Percentiles rank a stretch among this genome's conserved stretches.
Conservation (phyloP, 2,797 vertebrate species). For the Spatula versicolor region DNA sequence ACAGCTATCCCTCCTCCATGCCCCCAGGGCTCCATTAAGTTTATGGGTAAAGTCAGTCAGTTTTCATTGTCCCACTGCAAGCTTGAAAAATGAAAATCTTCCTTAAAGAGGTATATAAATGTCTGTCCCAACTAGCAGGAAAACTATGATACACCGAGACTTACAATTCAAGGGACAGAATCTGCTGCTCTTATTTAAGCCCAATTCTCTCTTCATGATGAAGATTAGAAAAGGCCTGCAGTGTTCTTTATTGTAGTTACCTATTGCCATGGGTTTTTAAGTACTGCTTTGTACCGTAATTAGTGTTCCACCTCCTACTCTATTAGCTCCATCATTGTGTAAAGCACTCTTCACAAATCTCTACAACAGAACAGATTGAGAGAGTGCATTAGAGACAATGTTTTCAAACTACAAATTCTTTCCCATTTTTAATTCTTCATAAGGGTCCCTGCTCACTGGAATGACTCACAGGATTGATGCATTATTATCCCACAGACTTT, state of each 20-base stretch:
- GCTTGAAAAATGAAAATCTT: background rate
- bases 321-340: background rate
- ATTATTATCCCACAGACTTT: background rate
- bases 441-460: background rate
- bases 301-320: conserved; percentile 8
- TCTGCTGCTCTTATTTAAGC: background rate
- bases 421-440: background rate
- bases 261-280: background rate
- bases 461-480: background rate
- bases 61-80: background rate
- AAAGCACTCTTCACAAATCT: background rate
- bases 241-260: background rate
- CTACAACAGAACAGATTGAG: background rate
- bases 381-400: background rate
- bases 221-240: background rate
- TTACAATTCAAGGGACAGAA: background rate
- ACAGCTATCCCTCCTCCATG: background rate
- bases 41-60: background rate
- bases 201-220: background rate
- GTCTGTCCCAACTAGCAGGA: background rate
- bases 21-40: background rate
- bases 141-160: background rate
- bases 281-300: conserved; percentile 25
- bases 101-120: background rate
- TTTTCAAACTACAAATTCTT: background rate